Evolutionary conservation across 92 coral and sea anemone genomes (phyloP), one percentile per base, ranked within the genome.

Genomic region (Palythoa grandiflora): DNA sequence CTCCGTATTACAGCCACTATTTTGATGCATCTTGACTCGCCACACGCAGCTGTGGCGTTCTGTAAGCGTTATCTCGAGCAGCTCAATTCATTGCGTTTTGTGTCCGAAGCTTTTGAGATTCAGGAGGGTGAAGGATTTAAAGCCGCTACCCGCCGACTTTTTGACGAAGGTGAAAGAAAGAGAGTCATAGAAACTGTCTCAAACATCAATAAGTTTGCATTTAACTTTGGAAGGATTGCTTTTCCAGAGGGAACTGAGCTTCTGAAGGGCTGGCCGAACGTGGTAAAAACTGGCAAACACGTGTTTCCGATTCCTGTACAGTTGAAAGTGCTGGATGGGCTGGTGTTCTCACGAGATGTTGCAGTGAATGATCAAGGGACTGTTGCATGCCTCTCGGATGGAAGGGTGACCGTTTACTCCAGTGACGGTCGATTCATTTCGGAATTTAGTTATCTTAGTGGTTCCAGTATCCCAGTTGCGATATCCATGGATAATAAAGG

Each of bases 1-100:
- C 47, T 87, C 78, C 80, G 83, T 40, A 87, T 87, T 20, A 85
- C 90, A 2, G 71, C 90, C 4, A 78, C 80, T 20, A 44, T 87
- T 35, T 77, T 87, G 1, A 73, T 48, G 90, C 61, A 28, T 28
- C 28, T 15, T 48, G 39, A 77, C 53, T 50, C 68, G 3, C 52
- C 80, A 28, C 68, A 68, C 37, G 78, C 15, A 8, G 68, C 74
- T 6, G 72, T 87, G 15, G 73, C 85, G 12, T 16, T 72, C 38
- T 87, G 90, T 16, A 77, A 78, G 36, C 50, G 83, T 17, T 78
- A 59, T 20, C 65, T 87, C 37, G 71, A 66, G 13, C 76, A 87
- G 51, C 78, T 87, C 9, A 87, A 63, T 17, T 6, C 15, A 28
- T 47, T 87, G 59, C 72, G 85, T 15, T 59, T 54, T 44, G 90